Base-by-base conservation (phyloP, 2,888 invertebrate genomes). In the Mesorhabditis spiculigera region DNA sequence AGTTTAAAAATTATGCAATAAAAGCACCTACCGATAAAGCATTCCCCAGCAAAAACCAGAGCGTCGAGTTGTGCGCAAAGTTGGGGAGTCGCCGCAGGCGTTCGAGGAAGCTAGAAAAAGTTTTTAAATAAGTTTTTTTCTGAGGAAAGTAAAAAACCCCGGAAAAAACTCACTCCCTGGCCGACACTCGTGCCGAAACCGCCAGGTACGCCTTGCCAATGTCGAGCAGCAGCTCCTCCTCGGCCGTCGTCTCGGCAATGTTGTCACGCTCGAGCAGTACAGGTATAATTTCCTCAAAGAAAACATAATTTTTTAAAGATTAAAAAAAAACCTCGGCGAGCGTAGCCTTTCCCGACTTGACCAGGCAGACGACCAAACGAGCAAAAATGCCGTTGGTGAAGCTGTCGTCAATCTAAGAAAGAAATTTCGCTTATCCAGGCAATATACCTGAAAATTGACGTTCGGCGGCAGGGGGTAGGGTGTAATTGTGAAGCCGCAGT, bases 391-490 rank as follows among this genome's bases (percentile, higher is more conserved):
- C 45, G 8, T 75, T 75, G 13, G 66, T 58, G 45, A 75, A 28
- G 0, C 28, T 44, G 4, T 63, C 66, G 5, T 45, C 66, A 6
- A 77, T 70, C 8, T 45, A 43, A 41, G 42, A 71, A 8, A 50
- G 8, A 13, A 64, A 68, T 65, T 45, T 63, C 43, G 43, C 45
- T 41, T 45, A 68, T 58, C 65, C 28, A 13, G 5, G 63, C 44
- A 63, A 43, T 43, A 68, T 45, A 13, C 58, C 42, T 69, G 41
- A 44, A 76, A 75, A 5, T 70, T 68, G 4, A 77, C 67, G 5
- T 66, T 67, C n/a, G 71, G 70, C 4, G 71, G 63, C 4, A 78
- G 81, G 10, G 81, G 81, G 50, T 78, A 78, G 42, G 82, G 82
- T 4, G 68, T 45, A 58, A 82, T 71, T 5, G 71, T 73, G 66